These are phyloP conservation scores for Atrina japonica DNA, from an alignment of 2,888 invertebrate species.

Conservation along the genomic window DNA sequence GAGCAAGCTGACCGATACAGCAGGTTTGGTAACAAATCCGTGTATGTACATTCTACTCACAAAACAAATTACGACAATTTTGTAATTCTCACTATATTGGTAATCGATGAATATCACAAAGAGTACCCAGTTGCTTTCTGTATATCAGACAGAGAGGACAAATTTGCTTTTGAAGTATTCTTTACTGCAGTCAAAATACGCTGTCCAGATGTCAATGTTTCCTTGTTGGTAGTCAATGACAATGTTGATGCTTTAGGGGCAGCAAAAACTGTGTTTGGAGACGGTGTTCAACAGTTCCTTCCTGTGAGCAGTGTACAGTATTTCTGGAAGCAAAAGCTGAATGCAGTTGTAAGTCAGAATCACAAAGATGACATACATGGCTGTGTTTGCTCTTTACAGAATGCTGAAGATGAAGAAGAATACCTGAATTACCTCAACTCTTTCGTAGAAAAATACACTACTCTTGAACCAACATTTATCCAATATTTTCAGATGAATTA, in stretches of 20 bases:
- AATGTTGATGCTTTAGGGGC: conserved; percentile 11
- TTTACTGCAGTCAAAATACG: conserved; percentile 11
- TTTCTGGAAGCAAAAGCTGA: background rate
- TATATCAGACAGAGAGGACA: conserved; percentile 17
- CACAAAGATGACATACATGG: background rate
- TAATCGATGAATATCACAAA: conserved; percentile 8
- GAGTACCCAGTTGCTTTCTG: conserved; percentile 8
- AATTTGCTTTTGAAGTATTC: background rate
- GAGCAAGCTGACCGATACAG: conserved; percentile 6
- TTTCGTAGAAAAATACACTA: background rate
- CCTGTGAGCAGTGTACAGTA: background rate
- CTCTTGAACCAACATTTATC: background rate
- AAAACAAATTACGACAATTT: conserved; percentile 14
- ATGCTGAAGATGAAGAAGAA: background rate
- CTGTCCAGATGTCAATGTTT: conserved; percentile 1
- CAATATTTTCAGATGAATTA: conserved; percentile 1
- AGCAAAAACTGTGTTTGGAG: conserved; percentile 12
- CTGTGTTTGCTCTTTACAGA: background rate
- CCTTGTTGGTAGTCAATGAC: conserved; percentile 19
- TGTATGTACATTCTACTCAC: conserved; percentile 7
- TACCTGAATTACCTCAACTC: background rate
- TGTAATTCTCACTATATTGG: background rate
- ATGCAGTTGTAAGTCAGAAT: background rate
- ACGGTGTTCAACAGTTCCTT: conserved; percentile 12
- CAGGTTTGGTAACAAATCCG: conserved; percentile 4